Percentiles rank a stretch among this genome's conserved stretches.
Evolutionary conservation across 2,888 invertebrate genomes (phyloP).

Genomic region (Adela reaumurella): DNA sequence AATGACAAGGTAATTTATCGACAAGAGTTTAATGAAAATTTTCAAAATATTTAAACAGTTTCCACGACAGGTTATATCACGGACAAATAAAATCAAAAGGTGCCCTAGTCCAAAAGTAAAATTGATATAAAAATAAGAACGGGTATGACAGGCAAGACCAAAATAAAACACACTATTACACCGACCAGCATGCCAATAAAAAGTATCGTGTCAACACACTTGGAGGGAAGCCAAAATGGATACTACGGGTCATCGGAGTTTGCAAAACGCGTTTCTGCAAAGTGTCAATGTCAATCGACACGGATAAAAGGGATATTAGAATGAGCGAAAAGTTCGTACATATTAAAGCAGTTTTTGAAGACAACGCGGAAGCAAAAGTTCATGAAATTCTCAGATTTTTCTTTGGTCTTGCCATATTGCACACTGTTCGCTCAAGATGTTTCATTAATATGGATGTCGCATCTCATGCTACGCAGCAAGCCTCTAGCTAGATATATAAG

Average conservation of each 20-base stretch:
- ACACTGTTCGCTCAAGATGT: constrained; percentile 1
- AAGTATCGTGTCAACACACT: background rate
- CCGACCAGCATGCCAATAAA: background rate
- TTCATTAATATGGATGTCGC: background rate
- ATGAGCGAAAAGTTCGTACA: background rate
- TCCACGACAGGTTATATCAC: too few species aligned
- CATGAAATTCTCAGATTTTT: background rate
- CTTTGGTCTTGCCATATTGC: background rate
- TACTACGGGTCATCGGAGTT: background rate
- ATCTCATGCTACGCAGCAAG: background rate
- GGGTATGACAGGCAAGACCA: background rate
- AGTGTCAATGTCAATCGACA: background rate
- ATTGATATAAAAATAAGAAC: background rate
- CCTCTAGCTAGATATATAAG: background rate
- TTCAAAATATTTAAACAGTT: too few species aligned
- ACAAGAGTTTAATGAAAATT: too few species aligned
- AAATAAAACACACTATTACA: background rate
- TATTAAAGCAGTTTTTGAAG: background rate
- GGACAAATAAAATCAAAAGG: background rate
- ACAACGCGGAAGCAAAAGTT: too few species aligned
- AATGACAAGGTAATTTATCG: too few species aligned
- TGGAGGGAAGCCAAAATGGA: background rate
- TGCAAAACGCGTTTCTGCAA: background rate
- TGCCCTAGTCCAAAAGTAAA: background rate
- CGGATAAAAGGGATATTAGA: background rate